Percentiles rank a stretch among this genome's conserved stretches.
Conservation (phyloP, 2,113 vertebrate species). For the Halcyon senegalensis region DNA sequence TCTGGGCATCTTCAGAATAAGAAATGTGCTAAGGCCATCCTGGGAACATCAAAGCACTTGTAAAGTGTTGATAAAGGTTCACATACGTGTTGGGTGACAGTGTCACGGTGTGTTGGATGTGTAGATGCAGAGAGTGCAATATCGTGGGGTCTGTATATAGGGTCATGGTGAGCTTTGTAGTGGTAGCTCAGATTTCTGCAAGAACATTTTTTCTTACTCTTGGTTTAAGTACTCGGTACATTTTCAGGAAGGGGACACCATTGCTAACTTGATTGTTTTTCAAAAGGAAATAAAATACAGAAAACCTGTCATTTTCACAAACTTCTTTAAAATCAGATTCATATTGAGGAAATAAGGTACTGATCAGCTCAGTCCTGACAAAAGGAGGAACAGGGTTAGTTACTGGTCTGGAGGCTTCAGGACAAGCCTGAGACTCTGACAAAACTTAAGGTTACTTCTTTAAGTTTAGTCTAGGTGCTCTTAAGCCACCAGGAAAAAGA, state of each 20-base stretch:
- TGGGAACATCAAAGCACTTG: neutral
- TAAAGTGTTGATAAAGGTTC: neutral
- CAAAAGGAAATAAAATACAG: neutral
- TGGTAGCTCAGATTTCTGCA: neutral
- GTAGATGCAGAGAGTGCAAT: neutral
- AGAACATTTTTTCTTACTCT: neutral
- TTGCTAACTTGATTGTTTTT: neutral
- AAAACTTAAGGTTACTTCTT: neutral
- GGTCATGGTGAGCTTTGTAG: neutral
- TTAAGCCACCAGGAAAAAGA: neutral
- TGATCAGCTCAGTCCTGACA: neutral
- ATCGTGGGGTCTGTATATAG: neutral
- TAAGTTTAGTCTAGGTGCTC: neutral
- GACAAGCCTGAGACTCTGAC: neutral
- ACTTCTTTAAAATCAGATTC: neutral
- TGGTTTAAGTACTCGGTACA: neutral
- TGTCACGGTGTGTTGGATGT: neutral
- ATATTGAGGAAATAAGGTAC: neutral
- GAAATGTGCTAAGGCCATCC: neutral
- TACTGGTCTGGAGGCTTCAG: neutral
- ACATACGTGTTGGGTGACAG: neutral
- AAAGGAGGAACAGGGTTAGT: neutral
- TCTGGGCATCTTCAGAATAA: neutral
- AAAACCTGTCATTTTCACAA: neutral
- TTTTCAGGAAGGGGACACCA: neutral